Conservation (phyloP, 2,888 invertebrate species). For the Apotomis betuletana region DNA sequence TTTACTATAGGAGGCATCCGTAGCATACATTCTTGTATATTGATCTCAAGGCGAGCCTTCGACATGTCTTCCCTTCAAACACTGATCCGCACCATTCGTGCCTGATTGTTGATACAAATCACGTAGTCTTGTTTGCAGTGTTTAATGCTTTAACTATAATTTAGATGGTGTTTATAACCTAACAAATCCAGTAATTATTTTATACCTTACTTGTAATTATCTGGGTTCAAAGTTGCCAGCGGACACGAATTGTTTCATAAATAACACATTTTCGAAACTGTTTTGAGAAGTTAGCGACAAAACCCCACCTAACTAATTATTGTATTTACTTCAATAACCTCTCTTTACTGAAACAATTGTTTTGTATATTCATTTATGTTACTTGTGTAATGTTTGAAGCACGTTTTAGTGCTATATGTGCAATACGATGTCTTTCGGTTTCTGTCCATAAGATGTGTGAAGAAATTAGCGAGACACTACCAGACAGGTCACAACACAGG, state of each 20-base stretch:
- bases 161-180: conserved; percentile 31
- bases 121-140: conserved; percentile 40
- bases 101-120: conserved; percentile 31
- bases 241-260: background rate
- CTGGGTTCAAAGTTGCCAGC: background rate
- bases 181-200: conserved; percentile 27
- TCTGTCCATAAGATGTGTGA: conserved; percentile 14
- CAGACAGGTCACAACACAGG: conserved; percentile 37
- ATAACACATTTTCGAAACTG: background rate
- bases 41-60: conserved; percentile 60
- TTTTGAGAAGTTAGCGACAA: conserved; percentile 15
- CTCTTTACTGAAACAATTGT: conserved; percentile 1
- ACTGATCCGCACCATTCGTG: conserved; percentile 27
- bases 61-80: conserved; percentile 36
- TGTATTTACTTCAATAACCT: conserved; percentile 17
- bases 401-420: conserved; percentile 54
- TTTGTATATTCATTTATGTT: conserved; percentile 37
- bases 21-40: conserved; percentile 46
- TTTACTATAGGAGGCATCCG: conserved; percentile 38
- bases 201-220: conserved; percentile 10
- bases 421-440: conserved; percentile 40
- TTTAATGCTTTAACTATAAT: conserved; percentile 33
- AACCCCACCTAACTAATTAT: conserved; percentile 26
- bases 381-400: conserved; percentile 44
- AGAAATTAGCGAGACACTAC: conserved; percentile 6